These are phyloP conservation scores for Habroteleia sp. DNA, from an alignment of 2,888 invertebrate genomes.

Conservation along the genomic window DNA sequence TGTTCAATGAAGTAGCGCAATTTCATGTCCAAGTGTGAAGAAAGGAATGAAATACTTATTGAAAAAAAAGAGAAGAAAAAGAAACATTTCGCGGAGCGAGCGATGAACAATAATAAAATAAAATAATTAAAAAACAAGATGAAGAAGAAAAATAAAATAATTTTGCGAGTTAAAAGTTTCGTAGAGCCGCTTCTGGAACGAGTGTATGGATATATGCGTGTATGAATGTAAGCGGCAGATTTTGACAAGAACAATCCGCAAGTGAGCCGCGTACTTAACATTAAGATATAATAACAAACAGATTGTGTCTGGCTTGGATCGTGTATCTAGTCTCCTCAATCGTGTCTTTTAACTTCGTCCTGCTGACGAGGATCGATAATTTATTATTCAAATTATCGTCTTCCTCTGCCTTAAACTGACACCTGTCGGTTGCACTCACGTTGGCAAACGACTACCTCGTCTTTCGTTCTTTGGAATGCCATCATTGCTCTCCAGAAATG, in stretches of 20 bases:
- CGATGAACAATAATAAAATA: constrained; percentile 16
- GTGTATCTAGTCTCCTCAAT: constrained; percentile 63
- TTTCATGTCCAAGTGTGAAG: constrained; percentile 17
- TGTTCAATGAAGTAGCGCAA: constrained; percentile 22
- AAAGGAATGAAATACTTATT: neutral
- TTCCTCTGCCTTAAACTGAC: constrained; percentile 65
- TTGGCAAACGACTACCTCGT: constrained; percentile 64
- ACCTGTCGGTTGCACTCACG: constrained; percentile 60
- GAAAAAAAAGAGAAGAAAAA: neutral
- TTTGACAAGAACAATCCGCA: constrained; percentile 37
- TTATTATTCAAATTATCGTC: constrained; percentile 63
- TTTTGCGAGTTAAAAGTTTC: constrained; percentile 57
- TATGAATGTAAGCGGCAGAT: constrained; percentile 25
- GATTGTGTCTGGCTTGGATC: constrained; percentile 63
- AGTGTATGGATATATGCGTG: constrained; percentile 14
- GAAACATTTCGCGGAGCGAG: constrained; percentile 5
- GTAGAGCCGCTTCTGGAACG: constrained; percentile 51
- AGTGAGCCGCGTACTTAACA: constrained; percentile 56
- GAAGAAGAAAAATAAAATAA: constrained; percentile 2
- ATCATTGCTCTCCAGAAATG: constrained; percentile 59
- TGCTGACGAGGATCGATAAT: constrained; percentile 65
- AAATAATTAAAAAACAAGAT: neutral
- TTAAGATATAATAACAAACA: constrained; percentile 56
- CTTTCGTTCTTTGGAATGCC: constrained; percentile 62
- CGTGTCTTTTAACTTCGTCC: constrained; percentile 64